Evolutionary conservation across 2,797 vertebrate genomes (phyloP), one percentile per base, ranked within the genome.

Genomic region (Euphonia xanthogaster): DNA sequence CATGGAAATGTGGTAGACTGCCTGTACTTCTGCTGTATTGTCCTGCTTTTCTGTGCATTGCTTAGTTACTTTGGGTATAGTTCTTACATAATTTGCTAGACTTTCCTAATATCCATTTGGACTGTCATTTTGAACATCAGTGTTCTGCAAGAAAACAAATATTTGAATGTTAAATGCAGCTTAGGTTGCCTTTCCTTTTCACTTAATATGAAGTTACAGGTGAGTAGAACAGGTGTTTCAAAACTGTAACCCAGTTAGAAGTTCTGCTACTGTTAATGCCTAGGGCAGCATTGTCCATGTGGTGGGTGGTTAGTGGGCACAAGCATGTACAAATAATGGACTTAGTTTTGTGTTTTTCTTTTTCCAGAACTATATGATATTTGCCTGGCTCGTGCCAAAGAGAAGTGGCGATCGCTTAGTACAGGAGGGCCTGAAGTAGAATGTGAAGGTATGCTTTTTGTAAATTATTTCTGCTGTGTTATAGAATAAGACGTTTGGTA

Each of bases 381-480:
- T 97, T 99, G 99, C 58, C 97, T 99, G 70, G 96, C 99, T 80
- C 98, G 99, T 75, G 99, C 99, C 5, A 99, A 98, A 96, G 99
- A 99, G 97, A 98, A 98, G 91, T 99, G 99, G 98, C 98, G 97
- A 89, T 98, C 97, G 5, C 96, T 98, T 35, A 97, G 98, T 65
- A 96, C 97, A 0, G 97, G 97, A 45, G 95, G 96, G 66, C 28
- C 98, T 5, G 98, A 99, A 74, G 89, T 71, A 2, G 98, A 99
- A 47, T 95, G 88, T 45, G 98, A 99, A 98, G 99, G 99, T 99
- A 97, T 0, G 8, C 6, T 54, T 24, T 12, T 16, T 2, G 0
- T 13, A 31, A 80, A 4, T 24, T 2, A 18, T 45, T 50, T 22
- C 6, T 68, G 20, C 65, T 77, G 27, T 37, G 12, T 35, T 78